These are phyloP conservation scores for Ptychodera flava DNA, from an alignment of 35 echinoderm and acorn worm species.

Conservation along the genomic window DNA sequence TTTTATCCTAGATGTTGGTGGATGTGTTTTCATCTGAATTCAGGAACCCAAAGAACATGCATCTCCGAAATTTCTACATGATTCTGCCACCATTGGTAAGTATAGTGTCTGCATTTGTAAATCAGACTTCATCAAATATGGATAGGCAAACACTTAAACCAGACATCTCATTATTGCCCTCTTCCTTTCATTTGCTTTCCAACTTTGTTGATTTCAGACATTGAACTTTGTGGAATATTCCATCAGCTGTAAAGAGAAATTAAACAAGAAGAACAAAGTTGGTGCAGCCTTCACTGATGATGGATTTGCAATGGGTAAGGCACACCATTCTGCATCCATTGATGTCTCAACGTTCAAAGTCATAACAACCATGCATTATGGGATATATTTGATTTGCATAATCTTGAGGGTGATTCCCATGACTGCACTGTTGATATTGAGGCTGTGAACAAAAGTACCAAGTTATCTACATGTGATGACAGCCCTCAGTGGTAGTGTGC, in stretches of 20 bases:
- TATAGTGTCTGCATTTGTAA: not conserved
- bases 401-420: not conserved
- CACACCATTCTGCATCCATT: not conserved
- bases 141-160: not conserved
- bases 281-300: slow-evolving; percentile 98
- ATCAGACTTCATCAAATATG: not conserved
- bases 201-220: slow-evolving; percentile 51
- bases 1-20: slow-evolving; percentile 99
- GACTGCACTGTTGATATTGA: too few species aligned
- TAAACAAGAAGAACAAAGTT: slow-evolving; percentile 99
- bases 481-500: too few species aligned
- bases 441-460: too few species aligned
- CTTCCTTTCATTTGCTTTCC: too few species aligned
- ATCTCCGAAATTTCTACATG: slow-evolving; percentile 87
- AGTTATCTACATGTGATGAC: too few species aligned
- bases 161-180: not conserved
- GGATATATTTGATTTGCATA: not conserved
- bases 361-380: not conserved
- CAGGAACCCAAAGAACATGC: slow-evolving; percentile 89
- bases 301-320: slow-evolving; percentile 98
- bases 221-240: slow-evolving; percentile 98
- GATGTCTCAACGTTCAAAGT: too few species aligned
- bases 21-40: slow-evolving; percentile 97
- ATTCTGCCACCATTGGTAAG: slow-evolving; percentile 96
- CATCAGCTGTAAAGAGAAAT: slow-evolving; percentile 94